Conservation (phyloP, 2,113 vertebrate species). For the Entomyzon cyanotis region DNA sequence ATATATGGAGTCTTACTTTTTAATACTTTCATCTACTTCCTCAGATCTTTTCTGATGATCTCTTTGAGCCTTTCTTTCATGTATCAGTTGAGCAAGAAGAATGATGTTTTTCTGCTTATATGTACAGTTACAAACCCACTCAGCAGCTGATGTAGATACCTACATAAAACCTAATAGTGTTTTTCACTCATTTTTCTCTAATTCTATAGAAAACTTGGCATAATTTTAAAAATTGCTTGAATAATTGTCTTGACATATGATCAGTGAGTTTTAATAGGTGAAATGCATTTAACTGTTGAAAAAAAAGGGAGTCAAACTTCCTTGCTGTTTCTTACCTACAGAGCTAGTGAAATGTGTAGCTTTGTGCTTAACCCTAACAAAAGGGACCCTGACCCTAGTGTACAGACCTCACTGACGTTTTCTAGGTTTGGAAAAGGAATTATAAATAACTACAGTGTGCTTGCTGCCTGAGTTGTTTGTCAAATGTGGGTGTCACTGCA, state of each 20-base stretch:
- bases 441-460: neutral
- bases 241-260: neutral
- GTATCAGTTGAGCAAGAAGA: neutral
- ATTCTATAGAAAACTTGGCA: neutral
- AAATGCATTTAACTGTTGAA: neutral
- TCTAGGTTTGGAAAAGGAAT: neutral
- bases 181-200: neutral
- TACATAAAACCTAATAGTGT: neutral
- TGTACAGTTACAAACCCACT: neutral
- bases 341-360: neutral
- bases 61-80: neutral
- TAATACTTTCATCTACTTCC: neutral
- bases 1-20: neutral
- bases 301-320: neutral
- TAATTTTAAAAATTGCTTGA: neutral
- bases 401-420: neutral
- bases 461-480: neutral
- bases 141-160: neutral
- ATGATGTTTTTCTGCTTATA: neutral
- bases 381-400: neutral
- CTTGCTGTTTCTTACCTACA: neutral
- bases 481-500: neutral
- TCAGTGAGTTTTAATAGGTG: neutral
- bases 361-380: neutral
- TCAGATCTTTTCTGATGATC: neutral